These are phyloP conservation scores for Heliconius hermathena DNA, from an alignment of 1,140 invertebrate species.

Conservation along the genomic window DNA sequence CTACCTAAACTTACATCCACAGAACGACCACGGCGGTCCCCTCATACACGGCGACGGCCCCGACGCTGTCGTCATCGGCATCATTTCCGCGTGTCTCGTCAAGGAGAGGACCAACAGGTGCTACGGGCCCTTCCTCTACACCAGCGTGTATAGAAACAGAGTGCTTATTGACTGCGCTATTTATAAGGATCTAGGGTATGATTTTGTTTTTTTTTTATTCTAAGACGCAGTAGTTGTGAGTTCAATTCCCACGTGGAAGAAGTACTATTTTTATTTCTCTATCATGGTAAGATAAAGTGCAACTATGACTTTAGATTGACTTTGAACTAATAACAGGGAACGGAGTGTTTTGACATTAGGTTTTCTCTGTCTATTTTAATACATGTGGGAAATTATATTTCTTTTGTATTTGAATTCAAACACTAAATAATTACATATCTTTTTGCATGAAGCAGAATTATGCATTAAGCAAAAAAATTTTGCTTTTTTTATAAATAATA, in stretches of 20 bases:
- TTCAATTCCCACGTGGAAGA: neutral
- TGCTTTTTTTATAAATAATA: too few species aligned
- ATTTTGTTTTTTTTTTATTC: neutral
- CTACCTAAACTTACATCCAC: too few species aligned
- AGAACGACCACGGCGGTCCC: constrained; percentile 67
- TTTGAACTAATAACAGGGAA: too few species aligned
- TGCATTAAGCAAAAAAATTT: too few species aligned
- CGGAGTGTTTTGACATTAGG: too few species aligned
- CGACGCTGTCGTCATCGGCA: neutral
- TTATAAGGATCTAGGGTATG: constrained; percentile 69
- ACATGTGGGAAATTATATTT: too few species aligned
- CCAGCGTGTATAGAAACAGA: constrained; percentile 68
- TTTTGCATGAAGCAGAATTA: too few species aligned
- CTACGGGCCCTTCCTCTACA: constrained; percentile 73
- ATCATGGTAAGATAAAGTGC: neutral
- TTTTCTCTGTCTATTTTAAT: too few species aligned
- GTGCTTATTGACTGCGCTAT: constrained; percentile 70
- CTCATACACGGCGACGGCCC: constrained; percentile 48
- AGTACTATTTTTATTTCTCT: too few species aligned
- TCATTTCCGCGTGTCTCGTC: constrained; percentile 8
- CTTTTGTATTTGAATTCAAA: too few species aligned
- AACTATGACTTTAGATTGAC: neutral
- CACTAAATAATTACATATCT: too few species aligned
- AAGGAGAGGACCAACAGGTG: constrained; percentile 69
- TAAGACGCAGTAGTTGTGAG: too few species aligned